Conservation (phyloP, 2,797 vertebrate species). For the Dipus sagitta region DNA sequence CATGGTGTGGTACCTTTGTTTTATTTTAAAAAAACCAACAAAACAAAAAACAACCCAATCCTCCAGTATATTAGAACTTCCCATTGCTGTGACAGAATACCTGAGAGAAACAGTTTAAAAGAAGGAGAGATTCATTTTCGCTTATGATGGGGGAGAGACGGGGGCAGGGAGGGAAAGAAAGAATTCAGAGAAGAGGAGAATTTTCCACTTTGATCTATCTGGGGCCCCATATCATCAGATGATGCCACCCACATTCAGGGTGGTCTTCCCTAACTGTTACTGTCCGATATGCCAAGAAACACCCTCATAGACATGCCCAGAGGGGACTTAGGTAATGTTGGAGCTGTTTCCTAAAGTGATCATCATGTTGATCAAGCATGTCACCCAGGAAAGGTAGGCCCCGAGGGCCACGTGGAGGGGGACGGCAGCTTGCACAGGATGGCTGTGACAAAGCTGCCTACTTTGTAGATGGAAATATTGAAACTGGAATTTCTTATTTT, state of each 20-base stretch:
- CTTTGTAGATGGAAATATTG: background rate
- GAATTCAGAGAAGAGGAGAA: too few species aligned
- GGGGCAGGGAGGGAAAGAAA: too few species aligned
- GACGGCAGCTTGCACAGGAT: background rate
- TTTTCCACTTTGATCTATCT: too few species aligned
- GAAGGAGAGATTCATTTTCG: background rate
- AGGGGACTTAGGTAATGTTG: background rate
- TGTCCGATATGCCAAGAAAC: background rate
- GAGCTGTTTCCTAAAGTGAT: background rate
- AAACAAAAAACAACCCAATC: background rate
- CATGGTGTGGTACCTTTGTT: background rate
- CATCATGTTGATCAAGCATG: background rate
- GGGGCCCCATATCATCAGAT: too few species aligned
- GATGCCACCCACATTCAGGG: too few species aligned
- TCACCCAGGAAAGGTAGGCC: background rate
- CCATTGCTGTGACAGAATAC: background rate
- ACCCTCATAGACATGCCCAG: too few species aligned
- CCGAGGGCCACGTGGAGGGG: background rate
- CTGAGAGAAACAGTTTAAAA: background rate
- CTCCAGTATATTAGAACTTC: background rate
- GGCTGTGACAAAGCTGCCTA: background rate
- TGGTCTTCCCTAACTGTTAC: background rate
- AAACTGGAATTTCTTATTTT: background rate
- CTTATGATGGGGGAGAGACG: background rate
- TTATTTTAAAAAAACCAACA: background rate